Base-by-base conservation (phyloP, 1,140 invertebrate species). In the Glossosoma conforme region DNA sequence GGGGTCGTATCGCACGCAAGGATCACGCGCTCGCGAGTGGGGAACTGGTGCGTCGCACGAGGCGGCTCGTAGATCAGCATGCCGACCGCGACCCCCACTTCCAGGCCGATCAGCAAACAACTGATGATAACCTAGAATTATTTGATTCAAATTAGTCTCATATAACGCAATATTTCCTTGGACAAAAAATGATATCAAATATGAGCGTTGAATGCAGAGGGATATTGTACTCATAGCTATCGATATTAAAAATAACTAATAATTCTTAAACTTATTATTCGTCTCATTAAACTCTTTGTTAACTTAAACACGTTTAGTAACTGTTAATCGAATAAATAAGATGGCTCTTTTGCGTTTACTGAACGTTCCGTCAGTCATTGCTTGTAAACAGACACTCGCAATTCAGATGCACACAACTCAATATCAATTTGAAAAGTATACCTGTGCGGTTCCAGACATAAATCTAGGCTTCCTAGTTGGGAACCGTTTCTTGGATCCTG, bases 401-500 rank as follows among this genome's bases (percentile, higher is more conserved):
- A n/a, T n/a, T n/a, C n/a, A n/a, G n/a, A n/a, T n/a, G n/a, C n/a
- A n/a, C n/a, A n/a, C n/a, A n/a, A n/a, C n/a, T n/a, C n/a, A n/a
- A n/a, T n/a, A n/a, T n/a, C n/a, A n/a, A n/a, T n/a, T n/a, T n/a
- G n/a, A 25, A 56, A 1, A 25, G 25, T 24, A 44, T 59, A 74
- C 69, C 66, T 77, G 76, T 21, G 76, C 68, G 5, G 69, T 65
- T 2, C 69, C 67, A 9, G 76, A 77, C 69, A 82, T 81, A 57
- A 81, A 81, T 15, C 79, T 79, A 61, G 85, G 84, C 60, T 90
- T 90, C 52, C 85, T 80, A 1, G 84, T 89, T 32, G 89, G 83
- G 47, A 89, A 88, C 42, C 80, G 70, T 62, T 89, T 90, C 63
- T 90, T 91, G 37, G 84, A 87, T 1, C 87, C 86, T 9, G 88